Evolutionary conservation across 2,888 invertebrate genomes (phyloP).

Genomic region (Drosophila aldrichi): DNA sequence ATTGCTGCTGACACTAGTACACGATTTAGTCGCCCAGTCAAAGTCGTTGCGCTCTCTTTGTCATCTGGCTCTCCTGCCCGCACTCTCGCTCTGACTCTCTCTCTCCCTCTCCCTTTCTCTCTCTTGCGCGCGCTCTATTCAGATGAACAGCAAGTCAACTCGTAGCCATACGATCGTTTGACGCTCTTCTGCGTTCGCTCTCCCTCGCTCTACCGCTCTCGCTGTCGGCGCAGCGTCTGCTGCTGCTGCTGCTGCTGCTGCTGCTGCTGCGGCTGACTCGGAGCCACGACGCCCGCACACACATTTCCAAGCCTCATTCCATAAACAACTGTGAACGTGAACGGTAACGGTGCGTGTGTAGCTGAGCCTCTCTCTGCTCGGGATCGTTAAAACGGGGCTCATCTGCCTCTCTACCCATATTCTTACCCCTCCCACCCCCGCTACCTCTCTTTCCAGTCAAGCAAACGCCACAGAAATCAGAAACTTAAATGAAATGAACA

Average conservation of each 20-base stretch:
- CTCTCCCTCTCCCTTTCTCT: neutral
- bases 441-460: neutral
- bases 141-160: constrained; percentile 16
- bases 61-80: constrained; percentile 16
- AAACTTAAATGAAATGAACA: constrained; percentile 29
- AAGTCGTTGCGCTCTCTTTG: constrained; percentile 50
- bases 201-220: constrained; percentile 13
- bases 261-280: constrained; percentile 32
- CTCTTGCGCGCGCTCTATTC: constrained; percentile 4
- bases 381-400: constrained; percentile 46
- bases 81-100: neutral
- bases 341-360: constrained; percentile 71
- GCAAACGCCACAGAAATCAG: constrained; percentile 8
- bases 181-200: constrained; percentile 24
- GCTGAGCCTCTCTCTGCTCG: constrained; percentile 18
- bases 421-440: neutral
- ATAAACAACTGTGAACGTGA: constrained; percentile 79
- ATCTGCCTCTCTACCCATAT: constrained; percentile 24
- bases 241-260: neutral
- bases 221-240: constrained; percentile 12
- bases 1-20: constrained; percentile 27
- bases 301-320: constrained; percentile 67
- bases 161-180: constrained; percentile 29
- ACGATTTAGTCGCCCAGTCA: constrained; percentile 30
- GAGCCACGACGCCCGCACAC: constrained; percentile 64